Evolutionary conservation across 2,797 vertebrate species (phyloP), one percentile per base, ranked within the genome.

Genomic region (Phoeniculus purpureus): DNA sequence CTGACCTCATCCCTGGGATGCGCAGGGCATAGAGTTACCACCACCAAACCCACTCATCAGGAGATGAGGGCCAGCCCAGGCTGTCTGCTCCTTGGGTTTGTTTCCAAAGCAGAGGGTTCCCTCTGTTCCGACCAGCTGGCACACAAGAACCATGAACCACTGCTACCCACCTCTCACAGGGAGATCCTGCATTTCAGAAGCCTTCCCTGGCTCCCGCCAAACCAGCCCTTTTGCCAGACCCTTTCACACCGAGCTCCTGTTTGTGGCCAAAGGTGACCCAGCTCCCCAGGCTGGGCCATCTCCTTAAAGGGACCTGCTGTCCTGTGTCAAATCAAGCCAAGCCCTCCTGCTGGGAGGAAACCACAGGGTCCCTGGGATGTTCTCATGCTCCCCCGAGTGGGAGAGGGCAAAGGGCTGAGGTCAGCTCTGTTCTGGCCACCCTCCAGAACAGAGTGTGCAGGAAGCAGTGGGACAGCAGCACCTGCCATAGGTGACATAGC

Each of bases 361-460:
- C 34, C 0, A 1, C 18, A 0, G 0, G 47, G 40, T 23, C 12
- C 77, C 15, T 0, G 2, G 26, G 59, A 48, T 27, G 47, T 91
- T 94, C 89, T 83, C 90, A 82, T 79, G 85, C 61, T 91, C 77
- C 77, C 71, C 54, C 43, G 75, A 58, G 79, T 0, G 0, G 72
- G 77, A 78, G 48, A 87, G 85, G 64, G 25, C 58, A 20, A n/a
- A 83, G 62, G 82, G 85, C 67, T 32, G 31, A 81, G 73, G 80
- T 87, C 89, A 89, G 70, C 25, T 54, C 87, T 62, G 64, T 54
- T 64, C 64, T 4, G 1, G 29, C 50, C 3, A 1, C 25, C 82
- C 67, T 85, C 6, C 15, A 65, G 74, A 83, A 78, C 0, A 3
- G 48, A 78, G 43, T 88, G 68, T 5, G 0, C 1, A 12, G 26